A percentile compares a stretch with the other conserved stretches of the same genome.
Evolutionary conservation across 2,113 vertebrate species (phyloP).

Genomic region (Equus przewalskii): DNA sequence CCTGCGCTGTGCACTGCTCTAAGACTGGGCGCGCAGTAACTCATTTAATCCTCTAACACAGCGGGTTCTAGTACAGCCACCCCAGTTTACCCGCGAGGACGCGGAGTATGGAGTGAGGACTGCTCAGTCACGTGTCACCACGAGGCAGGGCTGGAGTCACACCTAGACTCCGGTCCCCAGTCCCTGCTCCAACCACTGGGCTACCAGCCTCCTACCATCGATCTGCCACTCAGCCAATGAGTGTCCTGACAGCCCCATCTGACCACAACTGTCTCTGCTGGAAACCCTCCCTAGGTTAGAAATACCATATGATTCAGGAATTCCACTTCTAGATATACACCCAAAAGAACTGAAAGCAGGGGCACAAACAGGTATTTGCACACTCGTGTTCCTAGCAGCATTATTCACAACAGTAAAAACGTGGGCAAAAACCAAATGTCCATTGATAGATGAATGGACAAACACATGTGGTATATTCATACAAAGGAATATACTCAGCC

Average conservation of each 20-base stretch:
- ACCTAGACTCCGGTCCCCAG: background rate
- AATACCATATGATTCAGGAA: background rate
- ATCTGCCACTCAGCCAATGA: background rate
- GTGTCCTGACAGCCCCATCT: background rate
- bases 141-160: background rate
- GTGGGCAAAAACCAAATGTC: background rate
- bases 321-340: background rate
- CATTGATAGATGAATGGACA: background rate
- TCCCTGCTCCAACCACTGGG: background rate
- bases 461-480: background rate
- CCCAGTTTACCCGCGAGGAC: background rate
- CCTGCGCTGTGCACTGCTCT: fast-evolving
- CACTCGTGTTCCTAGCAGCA: background rate
- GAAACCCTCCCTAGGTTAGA: background rate
- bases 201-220: background rate
- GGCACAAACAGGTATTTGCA: background rate
- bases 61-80: too few relatives aligned
- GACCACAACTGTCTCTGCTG: too few relatives aligned
- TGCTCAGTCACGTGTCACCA: background rate
- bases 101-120: background rate
- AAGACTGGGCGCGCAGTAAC: background rate
- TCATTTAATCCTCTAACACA: background rate
- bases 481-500: fast-evolving
- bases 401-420: background rate
- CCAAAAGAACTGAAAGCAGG: background rate